Conservation (phyloP, 2,113 vertebrate species). For the Centrocercus urophasianus region DNA sequence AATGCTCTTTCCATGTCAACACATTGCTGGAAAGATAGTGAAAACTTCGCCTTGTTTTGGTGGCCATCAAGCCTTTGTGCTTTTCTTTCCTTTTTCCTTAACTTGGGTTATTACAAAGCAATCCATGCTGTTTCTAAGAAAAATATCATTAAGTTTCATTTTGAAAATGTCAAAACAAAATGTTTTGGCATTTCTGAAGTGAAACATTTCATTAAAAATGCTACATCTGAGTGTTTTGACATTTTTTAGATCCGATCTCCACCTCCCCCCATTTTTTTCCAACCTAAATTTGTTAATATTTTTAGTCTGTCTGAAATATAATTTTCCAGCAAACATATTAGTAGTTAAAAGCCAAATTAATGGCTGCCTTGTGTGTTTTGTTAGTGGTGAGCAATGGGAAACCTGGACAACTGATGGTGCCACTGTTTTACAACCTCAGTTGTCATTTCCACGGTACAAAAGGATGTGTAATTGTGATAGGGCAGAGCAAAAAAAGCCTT, state of each 20-base stretch:
- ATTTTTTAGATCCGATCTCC: slow-evolving; percentile 46
- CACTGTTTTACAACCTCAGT: background rate
- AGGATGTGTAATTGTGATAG: background rate
- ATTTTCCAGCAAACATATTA: background rate
- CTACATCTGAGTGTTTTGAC: slow-evolving; percentile 70
- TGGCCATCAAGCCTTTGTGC: background rate
- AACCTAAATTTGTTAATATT: slow-evolving; percentile 54
- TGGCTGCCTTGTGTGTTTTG: background rate
- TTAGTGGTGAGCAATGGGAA: background rate
- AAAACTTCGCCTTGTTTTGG: slow-evolving; percentile 5
- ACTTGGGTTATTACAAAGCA: slow-evolving; percentile 4
- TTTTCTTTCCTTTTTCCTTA: background rate
- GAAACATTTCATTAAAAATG: slow-evolving; percentile 73
- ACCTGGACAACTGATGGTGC: background rate
- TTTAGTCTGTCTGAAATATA: slow-evolving; percentile 32
- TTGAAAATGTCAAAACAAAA: slow-evolving; percentile 74
- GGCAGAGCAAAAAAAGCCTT: background rate
- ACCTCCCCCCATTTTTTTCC: slow-evolving; percentile 20
- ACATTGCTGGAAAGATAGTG: background rate
- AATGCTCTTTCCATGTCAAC: slow-evolving; percentile 41
- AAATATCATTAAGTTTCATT: slow-evolving; percentile 58
- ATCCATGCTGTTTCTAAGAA: background rate
- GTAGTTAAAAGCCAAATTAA: background rate
- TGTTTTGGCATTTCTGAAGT: slow-evolving; percentile 75
- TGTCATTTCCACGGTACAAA: background rate